These are phyloP conservation scores for Micrasema longulum DNA, from an alignment of 1,140 invertebrate genomes.

Conservation along the genomic window DNA sequence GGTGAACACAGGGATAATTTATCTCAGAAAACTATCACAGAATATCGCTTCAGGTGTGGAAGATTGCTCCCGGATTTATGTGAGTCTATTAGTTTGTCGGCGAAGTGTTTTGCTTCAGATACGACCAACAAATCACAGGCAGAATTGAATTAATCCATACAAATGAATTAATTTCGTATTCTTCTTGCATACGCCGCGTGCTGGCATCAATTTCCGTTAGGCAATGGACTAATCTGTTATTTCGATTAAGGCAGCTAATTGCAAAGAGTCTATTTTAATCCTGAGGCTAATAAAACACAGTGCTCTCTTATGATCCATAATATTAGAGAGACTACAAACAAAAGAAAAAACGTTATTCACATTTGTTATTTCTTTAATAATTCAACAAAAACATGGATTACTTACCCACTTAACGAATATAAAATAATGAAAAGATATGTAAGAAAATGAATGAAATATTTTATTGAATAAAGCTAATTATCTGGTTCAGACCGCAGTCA, in stretches of 20 bases:
- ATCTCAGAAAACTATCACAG: neutral
- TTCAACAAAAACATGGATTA: no score
- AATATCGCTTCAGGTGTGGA: conserved; percentile 18
- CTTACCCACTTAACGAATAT: no score
- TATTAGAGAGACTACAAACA: no score
- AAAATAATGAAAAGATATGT: no score
- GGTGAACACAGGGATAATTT: conserved; percentile 17
- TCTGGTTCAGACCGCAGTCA: no score
- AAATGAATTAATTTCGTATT: conserved; percentile 24
- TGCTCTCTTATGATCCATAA: no score
- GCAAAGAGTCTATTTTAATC: neutral
- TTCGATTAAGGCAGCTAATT: conserved; percentile 7
- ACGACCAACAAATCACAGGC: conserved; percentile 21
- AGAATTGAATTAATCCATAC: conserved; percentile 26
- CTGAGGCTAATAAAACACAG: neutral
- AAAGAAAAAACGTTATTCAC: no score
- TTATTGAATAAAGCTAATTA: no score
- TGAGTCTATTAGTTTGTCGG: conserved; percentile 16
- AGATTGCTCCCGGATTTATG: conserved; percentile 33
- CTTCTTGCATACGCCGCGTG: conserved; percentile 17
- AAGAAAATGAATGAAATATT: no score
- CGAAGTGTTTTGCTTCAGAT: conserved; percentile 21
- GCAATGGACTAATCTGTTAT: conserved; percentile 24
- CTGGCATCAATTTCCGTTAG: conserved; percentile 20
- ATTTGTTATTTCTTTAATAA: no score